A percentile compares a stretch with the other conserved stretches of the same genome.
phyloP scores from a whole-genome alignment of 2,888 invertebrate species.

The Leucozona laternaria region DNA sequence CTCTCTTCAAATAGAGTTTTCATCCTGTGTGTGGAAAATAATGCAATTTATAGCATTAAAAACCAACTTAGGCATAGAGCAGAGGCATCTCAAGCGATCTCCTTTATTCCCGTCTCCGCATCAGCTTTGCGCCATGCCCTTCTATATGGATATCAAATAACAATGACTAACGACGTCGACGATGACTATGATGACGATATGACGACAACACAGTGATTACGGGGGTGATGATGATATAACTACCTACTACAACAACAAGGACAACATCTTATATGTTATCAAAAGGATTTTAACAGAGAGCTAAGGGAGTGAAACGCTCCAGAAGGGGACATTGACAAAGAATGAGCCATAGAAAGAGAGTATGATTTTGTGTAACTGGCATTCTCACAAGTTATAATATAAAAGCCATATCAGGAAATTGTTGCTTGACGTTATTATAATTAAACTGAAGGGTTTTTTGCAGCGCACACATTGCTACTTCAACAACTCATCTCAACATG shows the following conservation, averaged over 20 bases:
- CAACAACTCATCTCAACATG: slow-evolving; percentile 65
- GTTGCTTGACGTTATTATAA: slow-evolving; percentile 75
- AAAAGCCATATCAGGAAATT: slow-evolving; percentile 75
- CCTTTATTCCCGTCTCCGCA: slow-evolving; percentile 2
- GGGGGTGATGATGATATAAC: slow-evolving; percentile 64
- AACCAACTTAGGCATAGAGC: slow-evolving; percentile 69
- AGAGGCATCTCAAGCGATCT: slow-evolving; percentile 39
- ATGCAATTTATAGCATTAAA: slow-evolving; percentile 75
- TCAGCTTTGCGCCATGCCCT: background rate
- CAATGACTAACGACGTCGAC: slow-evolving; percentile 73
- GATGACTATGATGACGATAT: slow-evolving; percentile 66
- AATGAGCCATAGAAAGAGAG: background rate
- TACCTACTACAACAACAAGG: slow-evolving; percentile 15
- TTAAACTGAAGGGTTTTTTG: slow-evolving; percentile 70
- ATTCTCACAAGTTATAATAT: slow-evolving; percentile 63
- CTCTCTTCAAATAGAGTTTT: slow-evolving; percentile 59
- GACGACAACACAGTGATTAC: slow-evolving; percentile 68
- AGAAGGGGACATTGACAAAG: background rate
- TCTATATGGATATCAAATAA: slow-evolving; percentile 66
- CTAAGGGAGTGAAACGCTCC: background rate
- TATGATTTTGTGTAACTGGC: slow-evolving; percentile 50
- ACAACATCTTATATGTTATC: slow-evolving; percentile 66
- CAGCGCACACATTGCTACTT: slow-evolving; percentile 57
- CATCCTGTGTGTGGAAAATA: slow-evolving; percentile 62
- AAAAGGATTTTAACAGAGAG: slow-evolving; percentile 60